These are phyloP conservation scores for Adela reaumurella DNA, from an alignment of 2,888 invertebrate genomes.

Conservation along the genomic window DNA sequence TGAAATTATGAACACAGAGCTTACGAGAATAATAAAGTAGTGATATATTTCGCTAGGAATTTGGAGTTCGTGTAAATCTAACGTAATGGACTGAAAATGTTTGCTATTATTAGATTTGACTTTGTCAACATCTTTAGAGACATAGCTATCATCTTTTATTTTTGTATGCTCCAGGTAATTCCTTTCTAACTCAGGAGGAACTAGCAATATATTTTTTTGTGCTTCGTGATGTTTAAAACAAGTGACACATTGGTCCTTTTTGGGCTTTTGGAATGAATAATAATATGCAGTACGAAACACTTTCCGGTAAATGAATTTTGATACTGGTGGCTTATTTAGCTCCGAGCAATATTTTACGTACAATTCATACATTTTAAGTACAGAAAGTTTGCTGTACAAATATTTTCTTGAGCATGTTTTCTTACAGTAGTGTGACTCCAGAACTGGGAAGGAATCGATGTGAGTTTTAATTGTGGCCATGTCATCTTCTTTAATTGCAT, in stretches of 20 bases:
- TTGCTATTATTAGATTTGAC: too few relatives aligned
- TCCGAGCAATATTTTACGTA: constrained; percentile 4
- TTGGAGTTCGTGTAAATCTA: neutral
- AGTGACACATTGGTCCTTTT: neutral
- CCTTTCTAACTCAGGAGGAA: neutral
- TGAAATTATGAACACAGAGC: neutral
- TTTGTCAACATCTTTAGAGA: neutral
- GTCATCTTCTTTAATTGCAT: constrained; percentile 11
- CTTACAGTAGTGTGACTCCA: constrained; percentile 12
- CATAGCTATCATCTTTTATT: neutral
- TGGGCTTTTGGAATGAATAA: too few relatives aligned
- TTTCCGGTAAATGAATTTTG: too few relatives aligned
- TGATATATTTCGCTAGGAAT: neutral
- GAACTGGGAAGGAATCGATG: constrained; percentile 13
- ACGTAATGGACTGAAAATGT: neutral
- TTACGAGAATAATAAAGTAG: neutral
- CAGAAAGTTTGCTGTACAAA: constrained; percentile 11
- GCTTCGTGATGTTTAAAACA: neutral
- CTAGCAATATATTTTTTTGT: neutral
- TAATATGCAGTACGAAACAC: too few relatives aligned
- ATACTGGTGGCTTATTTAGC: neutral
- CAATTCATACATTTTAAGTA: constrained; percentile 13
- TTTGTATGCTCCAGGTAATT: neutral
- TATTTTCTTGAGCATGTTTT: constrained; percentile 12
- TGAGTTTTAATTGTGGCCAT: constrained; percentile 11